phyloP scores from a whole-genome alignment of 2,797 vertebrate genomes.

The Zalophus californianus region DNA sequence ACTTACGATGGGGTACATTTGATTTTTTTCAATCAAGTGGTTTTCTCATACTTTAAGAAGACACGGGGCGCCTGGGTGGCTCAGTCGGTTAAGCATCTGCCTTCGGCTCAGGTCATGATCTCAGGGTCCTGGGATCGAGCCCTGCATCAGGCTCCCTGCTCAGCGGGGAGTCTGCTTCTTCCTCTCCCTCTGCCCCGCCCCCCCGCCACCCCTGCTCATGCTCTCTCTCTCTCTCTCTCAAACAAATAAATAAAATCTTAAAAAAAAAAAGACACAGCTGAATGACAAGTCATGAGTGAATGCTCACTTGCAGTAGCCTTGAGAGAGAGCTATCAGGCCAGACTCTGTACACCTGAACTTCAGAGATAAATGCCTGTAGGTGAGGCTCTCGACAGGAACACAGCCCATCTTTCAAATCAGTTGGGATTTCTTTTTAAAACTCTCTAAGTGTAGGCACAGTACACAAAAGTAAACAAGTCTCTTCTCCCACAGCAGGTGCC shows the following conservation, averaged over 20 bases:
- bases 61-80: neutral
- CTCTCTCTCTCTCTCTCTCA: too few relatives aligned
- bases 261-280: neutral
- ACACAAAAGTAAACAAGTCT: slow-evolving; percentile 12
- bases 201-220: too few relatives aligned
- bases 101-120: too few relatives aligned
- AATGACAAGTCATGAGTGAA: neutral
- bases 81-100: too few relatives aligned
- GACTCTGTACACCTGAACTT: neutral
- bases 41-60: slow-evolving; percentile 13
- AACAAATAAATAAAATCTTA: too few relatives aligned
- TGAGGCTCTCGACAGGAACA: neutral
- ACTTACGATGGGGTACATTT: neutral
- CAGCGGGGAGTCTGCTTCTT: too few relatives aligned
- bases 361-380: neutral
- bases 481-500: neutral
- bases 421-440: slow-evolving; percentile 18
- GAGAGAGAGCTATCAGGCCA: neutral
- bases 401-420: neutral
- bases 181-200: too few relatives aligned
- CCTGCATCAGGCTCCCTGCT: too few relatives aligned
- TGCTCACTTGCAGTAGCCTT: neutral
- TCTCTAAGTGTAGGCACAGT: neutral
- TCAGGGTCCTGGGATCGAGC: too few relatives aligned
- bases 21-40: neutral